phyloP scores from a whole-genome alignment of 2,888 invertebrate genomes.

The Mylabris sibirica region DNA sequence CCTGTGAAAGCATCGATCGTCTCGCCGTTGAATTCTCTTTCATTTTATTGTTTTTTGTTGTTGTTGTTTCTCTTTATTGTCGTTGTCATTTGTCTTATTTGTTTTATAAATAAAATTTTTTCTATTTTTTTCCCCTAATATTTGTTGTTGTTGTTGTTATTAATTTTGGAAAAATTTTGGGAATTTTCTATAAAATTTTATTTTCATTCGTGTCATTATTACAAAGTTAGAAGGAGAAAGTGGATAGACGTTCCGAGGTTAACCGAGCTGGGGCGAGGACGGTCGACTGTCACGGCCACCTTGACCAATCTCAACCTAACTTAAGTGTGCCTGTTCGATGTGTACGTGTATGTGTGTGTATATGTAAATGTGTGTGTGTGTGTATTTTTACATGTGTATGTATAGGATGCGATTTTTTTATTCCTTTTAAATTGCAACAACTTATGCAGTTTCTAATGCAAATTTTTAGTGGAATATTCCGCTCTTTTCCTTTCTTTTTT shows the following conservation, averaged over 20 bases:
- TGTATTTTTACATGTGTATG: conserved; percentile 11
- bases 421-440: conserved; percentile 12
- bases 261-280: conserved; percentile 40
- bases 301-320: conserved; percentile 61
- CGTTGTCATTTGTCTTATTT: neutral
- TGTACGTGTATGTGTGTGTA: conserved; percentile 13
- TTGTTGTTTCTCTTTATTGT: neutral
- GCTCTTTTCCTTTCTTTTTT: neutral
- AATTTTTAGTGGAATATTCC: conserved; percentile 10
- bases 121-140: neutral
- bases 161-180: neutral
- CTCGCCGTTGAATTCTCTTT: conserved; percentile 10
- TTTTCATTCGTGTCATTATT: neutral
- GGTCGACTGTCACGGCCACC: conserved; percentile 53
- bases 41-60: conserved; percentile 7
- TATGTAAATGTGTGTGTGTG: conserved; percentile 12
- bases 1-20: conserved; percentile 10
- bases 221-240: conserved; percentile 54
- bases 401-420: conserved; percentile 18
- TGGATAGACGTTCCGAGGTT: conserved; percentile 43
- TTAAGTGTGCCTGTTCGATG: conserved; percentile 43
- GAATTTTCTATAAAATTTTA: neutral
- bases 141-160: neutral
- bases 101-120: too few relatives aligned
- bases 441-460: conserved; percentile 10